Evolutionary conservation across 2,113 vertebrate genomes (phyloP).

Genomic region (Isurus oxyrinchus): DNA sequence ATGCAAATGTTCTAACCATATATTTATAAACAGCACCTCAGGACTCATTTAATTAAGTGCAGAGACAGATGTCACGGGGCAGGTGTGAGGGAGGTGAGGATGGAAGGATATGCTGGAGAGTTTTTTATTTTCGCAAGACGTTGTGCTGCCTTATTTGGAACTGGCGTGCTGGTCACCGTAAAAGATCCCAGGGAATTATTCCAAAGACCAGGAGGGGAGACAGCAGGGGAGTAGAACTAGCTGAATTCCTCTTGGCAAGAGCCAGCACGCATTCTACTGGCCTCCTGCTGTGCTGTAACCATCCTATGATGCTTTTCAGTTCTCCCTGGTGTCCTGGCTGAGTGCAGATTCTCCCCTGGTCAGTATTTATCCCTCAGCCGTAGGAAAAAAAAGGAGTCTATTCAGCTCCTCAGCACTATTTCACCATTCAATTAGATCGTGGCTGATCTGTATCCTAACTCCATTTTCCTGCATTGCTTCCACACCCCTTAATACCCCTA

Average conservation of each 20-base stretch:
- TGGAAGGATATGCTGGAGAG: not conserved
- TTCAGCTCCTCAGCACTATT: not conserved
- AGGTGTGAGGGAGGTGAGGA: not conserved
- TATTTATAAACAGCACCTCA: not conserved
- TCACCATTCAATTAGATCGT: not conserved
- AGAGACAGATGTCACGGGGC: not conserved
- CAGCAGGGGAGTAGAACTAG: no score
- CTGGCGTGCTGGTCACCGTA: not conserved
- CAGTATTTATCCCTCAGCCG: not conserved
- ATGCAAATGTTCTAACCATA: not conserved
- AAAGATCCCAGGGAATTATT: not conserved
- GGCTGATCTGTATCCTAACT: not conserved
- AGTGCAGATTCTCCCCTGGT: no score
- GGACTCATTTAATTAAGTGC: not conserved
- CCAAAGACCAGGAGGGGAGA: not conserved
- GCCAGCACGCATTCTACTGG: no score
- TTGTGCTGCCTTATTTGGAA: not conserved
- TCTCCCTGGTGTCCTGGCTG: not conserved
- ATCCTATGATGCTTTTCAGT: no score
- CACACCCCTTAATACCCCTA: not conserved
- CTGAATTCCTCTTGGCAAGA: no score
- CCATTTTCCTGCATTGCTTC: not conserved
- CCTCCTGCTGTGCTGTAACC: no score
- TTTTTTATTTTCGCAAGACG: not conserved
- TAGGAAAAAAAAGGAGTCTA: not conserved